Percentiles rank a stretch among this genome's conserved stretches.
phyloP scores from a whole-genome alignment of 2,888 invertebrate genomes.

The Epirrhoe tristata region DNA sequence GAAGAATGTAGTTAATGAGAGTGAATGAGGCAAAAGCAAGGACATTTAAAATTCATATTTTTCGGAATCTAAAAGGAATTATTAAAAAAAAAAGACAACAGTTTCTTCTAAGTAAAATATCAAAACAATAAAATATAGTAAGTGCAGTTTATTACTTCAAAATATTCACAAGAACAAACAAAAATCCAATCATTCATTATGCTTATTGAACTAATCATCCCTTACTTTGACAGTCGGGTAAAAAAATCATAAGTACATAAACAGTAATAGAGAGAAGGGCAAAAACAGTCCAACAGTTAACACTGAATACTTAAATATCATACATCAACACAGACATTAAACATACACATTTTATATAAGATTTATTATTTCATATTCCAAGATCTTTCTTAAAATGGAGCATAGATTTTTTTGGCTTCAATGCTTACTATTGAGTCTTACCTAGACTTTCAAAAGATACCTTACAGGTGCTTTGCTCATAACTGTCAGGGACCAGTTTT shows the following conservation, averaged over 20 bases:
- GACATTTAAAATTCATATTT: no score
- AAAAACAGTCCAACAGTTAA: neutral
- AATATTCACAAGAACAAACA: constrained; percentile 7
- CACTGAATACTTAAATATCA: neutral
- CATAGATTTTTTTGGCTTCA: neutral
- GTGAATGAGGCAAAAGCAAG: no score
- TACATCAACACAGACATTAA: neutral
- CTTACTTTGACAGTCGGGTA: no score
- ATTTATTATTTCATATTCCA: neutral
- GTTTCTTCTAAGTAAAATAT: neutral
- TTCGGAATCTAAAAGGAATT: no score
- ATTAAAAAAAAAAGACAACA: no score
- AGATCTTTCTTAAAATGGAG: neutral
- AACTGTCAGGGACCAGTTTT: neutral
- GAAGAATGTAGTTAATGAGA: no score
- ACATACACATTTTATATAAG: neutral
- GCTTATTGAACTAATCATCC: neutral
- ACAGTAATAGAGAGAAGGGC: neutral
- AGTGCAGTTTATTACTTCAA: constrained; percentile 18
- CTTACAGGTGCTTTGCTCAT: neutral
- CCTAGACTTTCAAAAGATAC: neutral
- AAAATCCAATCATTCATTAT: neutral
- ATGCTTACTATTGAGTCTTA: neutral
- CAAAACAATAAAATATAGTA: neutral
- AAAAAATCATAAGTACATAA: neutral